Base-by-base conservation (phyloP, 2,888 invertebrate genomes). In the Acrobasis repandana region DNA sequence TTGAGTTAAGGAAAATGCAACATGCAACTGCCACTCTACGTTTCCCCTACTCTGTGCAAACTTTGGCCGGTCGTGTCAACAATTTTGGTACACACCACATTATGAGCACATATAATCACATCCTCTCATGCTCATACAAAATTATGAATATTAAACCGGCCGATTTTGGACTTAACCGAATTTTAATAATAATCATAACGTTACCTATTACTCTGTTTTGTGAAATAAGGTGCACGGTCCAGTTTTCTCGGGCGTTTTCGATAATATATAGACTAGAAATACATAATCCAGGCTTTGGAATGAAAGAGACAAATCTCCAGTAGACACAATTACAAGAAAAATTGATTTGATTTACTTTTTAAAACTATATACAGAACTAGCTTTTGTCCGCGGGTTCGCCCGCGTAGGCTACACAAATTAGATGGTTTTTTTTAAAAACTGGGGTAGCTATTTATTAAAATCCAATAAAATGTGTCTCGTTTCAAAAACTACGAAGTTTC, bases 91-190 rank as follows among this genome's bases (percentile, higher is more conserved):
- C 65, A 67, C 63, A 65, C 61, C 64, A n/a, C 48, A 60, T 60
- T 47, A 63, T 66, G 71, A 64, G 61, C 64, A 61, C 47, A 67
- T 63, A 65, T 67, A 60, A 66, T 77, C 72, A 79, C 75, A 77
- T 72, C 66, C 69, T 63, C 58, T 47, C 67, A 63, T 63, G 63
- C 63, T 63, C 66, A 68, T 62, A 75, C 72, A 67, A 82, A 82
- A 86, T 86, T 79, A 88, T 88, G 79, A 83, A 84, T 84, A 87
- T 86, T 86, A 86, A 72, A 65, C 69, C 67, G 33, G 61, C 64
- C 65, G 65, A 68, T 74, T 74, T 76, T 72, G 66, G 72, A 67
- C 70, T 76, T 76, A 74, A 69, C 74, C 79, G 69, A 73, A 73
- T 82, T 80, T 81, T 86, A 86, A 86, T 86, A 79, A 79, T 73